A percentile compares a stretch with the other conserved stretches of the same genome.
Conservation (phyloP, 2,113 vertebrate species). For the Felis chaus region DNA sequence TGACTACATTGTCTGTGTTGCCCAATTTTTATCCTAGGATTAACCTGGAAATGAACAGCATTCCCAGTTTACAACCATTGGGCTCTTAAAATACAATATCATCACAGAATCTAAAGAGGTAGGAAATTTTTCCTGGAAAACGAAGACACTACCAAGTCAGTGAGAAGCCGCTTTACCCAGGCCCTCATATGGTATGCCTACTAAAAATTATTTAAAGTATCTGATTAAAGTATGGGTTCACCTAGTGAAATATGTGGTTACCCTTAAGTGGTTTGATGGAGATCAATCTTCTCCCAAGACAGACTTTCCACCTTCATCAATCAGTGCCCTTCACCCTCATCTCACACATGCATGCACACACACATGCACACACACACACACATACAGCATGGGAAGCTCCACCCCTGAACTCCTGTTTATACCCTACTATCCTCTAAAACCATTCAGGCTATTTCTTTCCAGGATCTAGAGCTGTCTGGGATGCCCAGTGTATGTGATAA, state of each 20-base stretch:
- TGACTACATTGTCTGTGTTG: neutral
- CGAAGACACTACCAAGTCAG: neutral
- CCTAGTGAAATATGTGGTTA: neutral
- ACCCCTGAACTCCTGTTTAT: neutral
- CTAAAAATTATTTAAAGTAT: neutral
- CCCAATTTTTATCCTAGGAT: neutral
- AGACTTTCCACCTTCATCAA: neutral
- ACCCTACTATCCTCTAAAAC: neutral
- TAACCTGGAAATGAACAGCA: neutral
- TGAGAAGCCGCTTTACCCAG: accelerated
- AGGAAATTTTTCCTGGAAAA: neutral
- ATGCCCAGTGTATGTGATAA: neutral
- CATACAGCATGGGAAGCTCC: accelerated
- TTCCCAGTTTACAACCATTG: neutral
- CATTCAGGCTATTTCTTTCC: neutral
- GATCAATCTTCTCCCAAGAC: neutral
- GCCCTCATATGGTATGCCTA: neutral
- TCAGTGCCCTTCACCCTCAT: neutral
- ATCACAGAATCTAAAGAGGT: neutral
- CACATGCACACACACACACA: neutral
- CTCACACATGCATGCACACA: neutral
- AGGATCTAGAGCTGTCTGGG: neutral
- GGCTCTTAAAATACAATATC: neutral
- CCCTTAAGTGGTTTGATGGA: neutral
- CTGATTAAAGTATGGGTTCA: neutral